Conservation (phyloP, 2,888 invertebrate species). For the Eilema caniola region DNA sequence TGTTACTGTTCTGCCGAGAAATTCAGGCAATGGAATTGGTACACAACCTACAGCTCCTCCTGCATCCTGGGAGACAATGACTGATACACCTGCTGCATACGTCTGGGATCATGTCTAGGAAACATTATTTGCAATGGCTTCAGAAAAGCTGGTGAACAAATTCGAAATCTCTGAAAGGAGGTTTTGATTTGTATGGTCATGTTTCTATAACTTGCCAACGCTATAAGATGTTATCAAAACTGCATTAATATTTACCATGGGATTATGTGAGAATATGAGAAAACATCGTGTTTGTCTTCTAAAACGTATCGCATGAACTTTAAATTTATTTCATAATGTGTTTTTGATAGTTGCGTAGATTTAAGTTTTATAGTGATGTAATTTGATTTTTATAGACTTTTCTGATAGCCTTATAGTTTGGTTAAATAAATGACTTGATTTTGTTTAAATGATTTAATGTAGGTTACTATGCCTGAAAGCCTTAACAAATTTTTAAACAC, state of each 20-base stretch:
- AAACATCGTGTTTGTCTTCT: not conserved
- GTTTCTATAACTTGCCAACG: not conserved
- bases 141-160: not conserved
- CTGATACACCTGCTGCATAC: not conserved
- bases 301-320: not conserved
- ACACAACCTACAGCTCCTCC: conserved; percentile 9
- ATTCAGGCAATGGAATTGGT: not conserved
- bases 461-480: not conserved
- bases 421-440: conserved; percentile 3
- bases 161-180: not conserved
- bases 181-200: not conserved
- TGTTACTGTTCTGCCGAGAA: not conserved
- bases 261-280: not conserved
- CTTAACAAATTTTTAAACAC: too few relatives aligned
- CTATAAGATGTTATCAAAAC: not conserved
- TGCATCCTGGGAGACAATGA: conserved; percentile 11
- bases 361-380: conserved; percentile 12
- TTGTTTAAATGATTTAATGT: not conserved
- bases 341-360: conserved; percentile 5
- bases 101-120: not conserved
- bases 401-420: conserved; percentile 2
- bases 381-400: not conserved
- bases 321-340: not conserved
- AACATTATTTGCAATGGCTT: not conserved
- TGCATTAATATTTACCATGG: not conserved